phyloP scores from a whole-genome alignment of 2,888 invertebrate species.

The Euproctis similis region DNA sequence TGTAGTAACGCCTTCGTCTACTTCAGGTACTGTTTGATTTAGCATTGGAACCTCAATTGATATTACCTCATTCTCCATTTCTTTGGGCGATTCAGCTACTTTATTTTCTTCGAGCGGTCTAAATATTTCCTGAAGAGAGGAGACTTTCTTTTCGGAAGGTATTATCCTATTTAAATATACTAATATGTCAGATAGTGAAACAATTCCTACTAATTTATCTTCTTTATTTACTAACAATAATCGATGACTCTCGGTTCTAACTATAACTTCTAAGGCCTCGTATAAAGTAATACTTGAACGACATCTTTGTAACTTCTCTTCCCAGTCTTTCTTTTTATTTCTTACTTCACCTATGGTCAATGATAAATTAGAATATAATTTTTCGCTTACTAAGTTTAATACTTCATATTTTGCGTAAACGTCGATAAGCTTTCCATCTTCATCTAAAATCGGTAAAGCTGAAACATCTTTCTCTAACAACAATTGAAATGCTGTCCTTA shows the following conservation, averaged over 20 bases:
- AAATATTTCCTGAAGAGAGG: constrained; percentile 68
- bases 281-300: constrained; percentile 88
- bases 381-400: constrained; percentile 90
- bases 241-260: constrained; percentile 87
- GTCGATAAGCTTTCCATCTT: constrained; percentile 55
- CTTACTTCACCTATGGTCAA: constrained; percentile 90
- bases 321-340: constrained; percentile 92
- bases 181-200: constrained; percentile 69
- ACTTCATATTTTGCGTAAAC: constrained; percentile 72
- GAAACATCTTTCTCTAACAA: constrained; percentile 65
- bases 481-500: constrained; percentile 62
- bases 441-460: constrained; percentile 63
- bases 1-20: constrained; percentile 24
- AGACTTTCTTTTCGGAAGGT: constrained; percentile 66
- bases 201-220: constrained; percentile 64
- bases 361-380: constrained; percentile 93
- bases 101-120: constrained; percentile 66
- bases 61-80: constrained; percentile 61
- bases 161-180: constrained; percentile 71
- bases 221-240: constrained; percentile 70
- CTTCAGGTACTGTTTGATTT: constrained; percentile 41
- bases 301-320: constrained; percentile 94
- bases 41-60: constrained; percentile 59
- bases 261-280: constrained; percentile 92
- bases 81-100: constrained; percentile 59